Base-by-base conservation (phyloP, 2,888 invertebrate species). In the Ligdia adustata region DNA sequence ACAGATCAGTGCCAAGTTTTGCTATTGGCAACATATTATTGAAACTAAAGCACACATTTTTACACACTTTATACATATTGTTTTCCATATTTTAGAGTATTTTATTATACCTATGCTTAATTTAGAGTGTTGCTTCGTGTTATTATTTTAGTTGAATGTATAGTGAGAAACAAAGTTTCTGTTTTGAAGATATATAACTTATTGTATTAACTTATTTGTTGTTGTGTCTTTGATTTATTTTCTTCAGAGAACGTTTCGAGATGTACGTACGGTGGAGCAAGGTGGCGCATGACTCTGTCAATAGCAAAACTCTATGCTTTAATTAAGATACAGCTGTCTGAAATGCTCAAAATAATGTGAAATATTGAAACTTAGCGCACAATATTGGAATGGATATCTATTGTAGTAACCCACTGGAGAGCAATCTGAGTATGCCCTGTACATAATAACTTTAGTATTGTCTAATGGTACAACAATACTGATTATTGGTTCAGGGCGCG, bases 121-220 rank as follows among this genome's bases (percentile, higher is more conserved):
- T 84, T 83, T 82, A 84, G 86, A 84, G 87, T 89, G 88, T 87
- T 85, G 89, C 87, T 88, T 88, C 77, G 87, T 88, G 88, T 87
- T 87, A 82, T 81, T 76, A 75, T 82, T 86, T 55, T 82, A 82
- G 78, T 79, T 79, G 82, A 81, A 82, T 84, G 75, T 87, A 77
- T 75, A 76, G 74, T 80, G 74, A 78, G 87, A 86, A 86, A 86
- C 86, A 74, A 82, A 84, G 86, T 87, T 89, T 89, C 85, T 80
- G 81, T 85, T 82, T 83, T 79, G 76, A 76, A 71, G 73, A 79
- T 79, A 75, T 79, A 79, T 88, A 83, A 84, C 79, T 83, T 85
- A 84, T 43, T 49, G 48, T 49, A 42, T 84, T 88, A 86, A 88
- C 83, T 88, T 88, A 87, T 89, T 89, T 73, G 87, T 88, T 86